A percentile compares a stretch with the other conserved stretches of the same genome.
Conservation (phyloP, 2,113 vertebrate genomes). For the Hemichromis elongatus region DNA sequence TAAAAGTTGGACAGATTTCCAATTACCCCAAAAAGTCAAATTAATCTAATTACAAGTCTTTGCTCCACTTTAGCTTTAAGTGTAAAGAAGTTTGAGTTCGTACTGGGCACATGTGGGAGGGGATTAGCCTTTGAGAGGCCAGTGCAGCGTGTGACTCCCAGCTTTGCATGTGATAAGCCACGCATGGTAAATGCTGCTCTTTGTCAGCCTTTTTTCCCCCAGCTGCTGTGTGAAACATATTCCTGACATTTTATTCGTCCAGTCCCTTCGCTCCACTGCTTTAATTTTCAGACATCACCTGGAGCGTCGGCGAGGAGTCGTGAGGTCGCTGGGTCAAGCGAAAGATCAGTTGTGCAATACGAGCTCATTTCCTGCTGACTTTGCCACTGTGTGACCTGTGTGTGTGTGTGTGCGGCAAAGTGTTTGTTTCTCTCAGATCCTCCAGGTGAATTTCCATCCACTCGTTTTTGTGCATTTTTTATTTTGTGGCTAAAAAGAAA, state of each 20-base stretch:
- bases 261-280: fast-evolving
- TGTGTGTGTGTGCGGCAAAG: not conserved
- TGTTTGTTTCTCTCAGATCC: not conserved
- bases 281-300: not conserved
- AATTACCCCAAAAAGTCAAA: not conserved
- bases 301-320: not conserved
- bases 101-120: not conserved
- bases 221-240: not conserved
- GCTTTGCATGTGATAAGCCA: not conserved
- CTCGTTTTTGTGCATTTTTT: not conserved
- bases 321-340: not conserved
- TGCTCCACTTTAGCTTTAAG: too few relatives aligned
- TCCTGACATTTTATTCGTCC: not conserved
- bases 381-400: not conserved
- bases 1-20: not conserved
- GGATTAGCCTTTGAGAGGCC: constrained; percentile 32
- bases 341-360: not conserved
- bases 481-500: not conserved
- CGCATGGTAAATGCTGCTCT: not conserved
- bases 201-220: not conserved
- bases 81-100: too few relatives aligned
- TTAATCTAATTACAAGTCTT: not conserved
- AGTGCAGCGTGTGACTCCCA: not conserved
- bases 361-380: constrained; percentile 25
- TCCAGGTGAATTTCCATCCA: not conserved